phyloP scores from a whole-genome alignment of 2,888 invertebrate species.

The Cataglyphis albicans region DNA sequence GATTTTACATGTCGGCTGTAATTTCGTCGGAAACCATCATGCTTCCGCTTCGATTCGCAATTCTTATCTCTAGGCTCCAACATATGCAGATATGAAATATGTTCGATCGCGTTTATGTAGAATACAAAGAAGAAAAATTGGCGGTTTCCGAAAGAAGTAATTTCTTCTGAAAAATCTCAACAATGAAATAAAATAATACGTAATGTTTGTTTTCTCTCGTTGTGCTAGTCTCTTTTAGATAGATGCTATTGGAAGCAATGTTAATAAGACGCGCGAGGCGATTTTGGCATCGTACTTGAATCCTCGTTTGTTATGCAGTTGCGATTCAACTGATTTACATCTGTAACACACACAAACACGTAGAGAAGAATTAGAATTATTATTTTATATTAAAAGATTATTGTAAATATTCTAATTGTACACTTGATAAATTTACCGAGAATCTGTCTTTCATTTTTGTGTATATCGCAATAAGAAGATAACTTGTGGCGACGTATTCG shows the following conservation, averaged over 20 bases:
- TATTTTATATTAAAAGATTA: constrained; percentile 10
- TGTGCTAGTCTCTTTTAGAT: constrained; percentile 63
- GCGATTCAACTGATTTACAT: constrained; percentile 20
- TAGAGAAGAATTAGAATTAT: constrained; percentile 16
- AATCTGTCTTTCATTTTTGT: constrained; percentile 6
- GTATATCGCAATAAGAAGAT: constrained; percentile 2
- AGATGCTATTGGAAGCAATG: constrained; percentile 33
- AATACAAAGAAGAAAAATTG: constrained; percentile 42
- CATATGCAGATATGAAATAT: neutral
- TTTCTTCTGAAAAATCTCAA: constrained; percentile 56
- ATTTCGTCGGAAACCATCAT: constrained; percentile 25
- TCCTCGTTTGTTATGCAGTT: neutral
- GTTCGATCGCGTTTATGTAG: constrained; percentile 11
- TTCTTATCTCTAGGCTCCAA: neutral
- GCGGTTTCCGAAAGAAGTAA: neutral
- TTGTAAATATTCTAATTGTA: constrained; percentile 42
- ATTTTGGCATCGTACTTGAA: constrained; percentile 11
- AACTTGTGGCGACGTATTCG: neutral
- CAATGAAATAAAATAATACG: constrained; percentile 68
- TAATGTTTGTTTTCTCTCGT: constrained; percentile 63
- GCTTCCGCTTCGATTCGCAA: neutral
- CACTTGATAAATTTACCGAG: constrained; percentile 7
- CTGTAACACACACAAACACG: neutral
- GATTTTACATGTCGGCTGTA: constrained; percentile 21
- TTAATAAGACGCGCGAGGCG: constrained; percentile 8